Evolutionary conservation across 2,113 vertebrate species (phyloP).

Genomic region (pig (Sus scrofa)): T2T-Sscrofa CM000820.6:71918001-71918500

Average conservation of each 20-base stretch:
- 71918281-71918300: conserved; percentile 35
- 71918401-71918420: conserved; percentile 27
- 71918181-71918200: not conserved
- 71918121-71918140: conserved; percentile 51
- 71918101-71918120: conserved; percentile 4
- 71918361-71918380: not conserved
- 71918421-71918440: not conserved
- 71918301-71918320: conserved; percentile 32
- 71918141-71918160: not conserved
- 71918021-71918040: not conserved
- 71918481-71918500: not conserved
- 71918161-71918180: conserved; percentile 31
- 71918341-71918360: not conserved
- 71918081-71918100: not conserved
- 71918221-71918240: conserved; percentile 58
- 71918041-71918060: conserved; percentile 16
- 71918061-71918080: not conserved
- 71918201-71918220: conserved; percentile 47
- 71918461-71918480: not conserved
- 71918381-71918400: conserved; percentile 48
- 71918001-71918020: conserved; percentile 33
- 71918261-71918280: conserved; percentile 51
- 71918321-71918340: not conserved
- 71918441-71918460: not conserved
- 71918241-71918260: conserved; percentile 32